A percentile compares a stretch with the other conserved stretches of the same genome.
Evolutionary conservation across 2,888 invertebrate species (phyloP).

Genomic region (Nemurella pictetii): DNA sequence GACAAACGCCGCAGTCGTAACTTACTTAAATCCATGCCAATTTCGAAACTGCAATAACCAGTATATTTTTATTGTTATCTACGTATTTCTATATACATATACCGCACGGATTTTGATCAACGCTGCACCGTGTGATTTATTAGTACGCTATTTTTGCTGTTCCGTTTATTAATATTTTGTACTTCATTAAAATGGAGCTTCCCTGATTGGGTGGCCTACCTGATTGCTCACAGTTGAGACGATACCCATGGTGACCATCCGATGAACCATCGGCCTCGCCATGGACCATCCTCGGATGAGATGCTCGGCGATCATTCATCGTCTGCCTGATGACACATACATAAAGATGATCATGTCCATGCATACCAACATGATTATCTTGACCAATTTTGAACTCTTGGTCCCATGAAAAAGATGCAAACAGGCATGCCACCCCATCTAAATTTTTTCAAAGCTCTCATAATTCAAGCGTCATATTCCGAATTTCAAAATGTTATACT

Average conservation of each 20-base stretch:
- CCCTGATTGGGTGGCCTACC: not conserved
- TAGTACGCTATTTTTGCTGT: not conserved
- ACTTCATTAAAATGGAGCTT: not conserved
- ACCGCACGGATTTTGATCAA: not conserved
- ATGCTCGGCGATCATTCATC: not conserved
- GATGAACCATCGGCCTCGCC: too few relatives aligned
- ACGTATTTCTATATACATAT: not conserved
- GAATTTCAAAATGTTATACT: too few relatives aligned
- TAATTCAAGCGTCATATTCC: too few relatives aligned
- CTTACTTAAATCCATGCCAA: not conserved
- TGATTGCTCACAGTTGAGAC: not conserved
- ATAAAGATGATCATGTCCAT: too few relatives aligned
- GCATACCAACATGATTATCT: too few relatives aligned
- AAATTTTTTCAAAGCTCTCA: too few relatives aligned
- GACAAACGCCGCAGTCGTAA: not conserved
- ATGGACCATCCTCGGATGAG: not conserved
- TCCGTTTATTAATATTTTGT: not conserved
- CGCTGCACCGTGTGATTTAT: not conserved
- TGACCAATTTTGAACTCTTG: too few relatives aligned
- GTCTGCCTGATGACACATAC: not conserved
- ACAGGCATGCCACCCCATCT: too few relatives aligned
- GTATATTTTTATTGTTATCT: not conserved
- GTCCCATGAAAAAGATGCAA: too few relatives aligned
- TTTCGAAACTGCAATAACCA: not conserved
- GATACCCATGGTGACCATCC: not conserved